Conservation (phyloP, 2,888 invertebrate genomes). For the Noctua janthina region DNA sequence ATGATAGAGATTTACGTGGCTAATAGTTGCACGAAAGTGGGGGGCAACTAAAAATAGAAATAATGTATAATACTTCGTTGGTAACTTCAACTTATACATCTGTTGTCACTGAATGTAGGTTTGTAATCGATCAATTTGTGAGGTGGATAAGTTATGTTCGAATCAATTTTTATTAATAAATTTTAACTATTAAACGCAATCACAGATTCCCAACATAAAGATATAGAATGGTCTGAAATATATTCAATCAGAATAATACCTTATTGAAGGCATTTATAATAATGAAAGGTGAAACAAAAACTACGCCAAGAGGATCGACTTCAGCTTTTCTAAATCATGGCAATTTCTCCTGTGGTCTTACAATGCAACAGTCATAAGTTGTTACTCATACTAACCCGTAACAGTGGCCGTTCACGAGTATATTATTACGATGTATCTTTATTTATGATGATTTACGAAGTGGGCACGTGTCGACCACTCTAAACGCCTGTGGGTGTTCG, state of each 20-base stretch:
- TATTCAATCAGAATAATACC: not conserved
- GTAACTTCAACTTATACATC: not conserved
- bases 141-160: not conserved
- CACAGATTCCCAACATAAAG: not conserved
- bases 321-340: not conserved
- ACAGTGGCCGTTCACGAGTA: conserved; percentile 10
- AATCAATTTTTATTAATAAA: not conserved
- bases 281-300: no score
- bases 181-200: not conserved
- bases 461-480: conserved; percentile 29
- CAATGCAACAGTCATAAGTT: not conserved
- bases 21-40: conserved; percentile 1
- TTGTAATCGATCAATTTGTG: not conserved
- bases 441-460: conserved; percentile 16
- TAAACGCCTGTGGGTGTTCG: conserved; percentile 12
- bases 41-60: conserved; percentile 19
- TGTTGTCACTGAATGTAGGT: not conserved
- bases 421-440: not conserved
- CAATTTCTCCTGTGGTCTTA: not conserved
- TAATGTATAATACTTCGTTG: not conserved
- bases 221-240: not conserved
- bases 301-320: not conserved
- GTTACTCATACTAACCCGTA: not conserved
- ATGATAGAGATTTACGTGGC: conserved; percentile 12
- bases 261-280: not conserved